Evolutionary conservation across 2,888 invertebrate species (phyloP).

Genomic region (Cheilosia impressa): DNA sequence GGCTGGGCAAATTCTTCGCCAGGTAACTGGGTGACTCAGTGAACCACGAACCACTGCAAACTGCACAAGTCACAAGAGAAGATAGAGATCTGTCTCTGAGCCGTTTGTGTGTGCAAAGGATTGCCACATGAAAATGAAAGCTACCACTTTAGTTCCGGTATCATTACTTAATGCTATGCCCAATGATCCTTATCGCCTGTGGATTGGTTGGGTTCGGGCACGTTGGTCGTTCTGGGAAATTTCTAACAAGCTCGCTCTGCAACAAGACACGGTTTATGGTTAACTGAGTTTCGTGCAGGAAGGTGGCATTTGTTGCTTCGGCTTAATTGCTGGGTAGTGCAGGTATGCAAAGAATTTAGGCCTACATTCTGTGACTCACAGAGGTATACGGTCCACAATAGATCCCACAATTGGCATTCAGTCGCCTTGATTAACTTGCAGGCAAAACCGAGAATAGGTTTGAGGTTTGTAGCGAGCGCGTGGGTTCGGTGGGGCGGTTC

Average conservation of each 20-base stretch:
- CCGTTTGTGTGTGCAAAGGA: background rate
- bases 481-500: conserved; percentile 40
- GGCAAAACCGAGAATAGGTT: conserved; percentile 26
- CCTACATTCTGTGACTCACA: background rate
- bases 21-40: conserved; percentile 60
- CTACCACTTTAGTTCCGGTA: conserved; percentile 59
- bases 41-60: conserved; percentile 33
- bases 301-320: conserved; percentile 19
- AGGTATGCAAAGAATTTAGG: background rate
- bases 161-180: conserved; percentile 57
- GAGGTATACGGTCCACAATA: background rate
- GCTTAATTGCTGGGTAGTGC: conserved; percentile 27
- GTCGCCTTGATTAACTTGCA: conserved; percentile 6
- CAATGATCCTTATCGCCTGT: conserved; percentile 62
- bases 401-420: background rate
- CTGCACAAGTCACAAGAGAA: conserved; percentile 8
- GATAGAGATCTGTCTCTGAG: conserved; percentile 65
- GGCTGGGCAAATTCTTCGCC: conserved; percentile 5
- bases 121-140: conserved; percentile 46
- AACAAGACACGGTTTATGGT: conserved; percentile 36
- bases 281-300: conserved; percentile 56
- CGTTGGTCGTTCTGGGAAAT: background rate
- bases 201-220: conserved; percentile 40
- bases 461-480: conserved; percentile 59
- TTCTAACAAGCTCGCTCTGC: conserved; percentile 2